Evolutionary conservation across 2,113 vertebrate genomes (phyloP).

Genomic region (Rhegmatorhina hoffmannsi): DNA sequence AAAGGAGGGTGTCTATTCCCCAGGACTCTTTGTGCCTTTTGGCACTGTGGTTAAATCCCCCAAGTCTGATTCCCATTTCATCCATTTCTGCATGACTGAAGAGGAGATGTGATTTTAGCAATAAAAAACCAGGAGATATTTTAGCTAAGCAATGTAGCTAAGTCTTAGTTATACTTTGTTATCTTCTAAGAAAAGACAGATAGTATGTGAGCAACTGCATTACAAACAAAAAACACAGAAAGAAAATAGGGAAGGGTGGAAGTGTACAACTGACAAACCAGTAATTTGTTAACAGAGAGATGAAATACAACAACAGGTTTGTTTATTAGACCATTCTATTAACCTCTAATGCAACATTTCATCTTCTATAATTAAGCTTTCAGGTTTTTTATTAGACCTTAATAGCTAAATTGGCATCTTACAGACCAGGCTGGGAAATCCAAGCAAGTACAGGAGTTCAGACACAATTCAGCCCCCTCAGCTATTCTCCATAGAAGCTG

Average conservation of each 20-base stretch:
- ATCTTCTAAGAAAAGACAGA: constrained; percentile 7
- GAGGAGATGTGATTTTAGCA: neutral
- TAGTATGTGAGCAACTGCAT: neutral
- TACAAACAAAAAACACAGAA: neutral
- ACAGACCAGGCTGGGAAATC: neutral
- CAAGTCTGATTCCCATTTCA: constrained; percentile 18
- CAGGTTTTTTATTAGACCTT: constrained; percentile 33
- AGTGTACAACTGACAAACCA: neutral
- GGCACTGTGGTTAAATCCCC: constrained; percentile 17
- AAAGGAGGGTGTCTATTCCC: neutral
- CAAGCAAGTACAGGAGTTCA: neutral
- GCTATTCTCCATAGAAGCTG: neutral
- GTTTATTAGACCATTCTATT: constrained; percentile 42
- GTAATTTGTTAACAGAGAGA: constrained; percentile 7
- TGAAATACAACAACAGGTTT: constrained; percentile 4
- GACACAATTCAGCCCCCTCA: neutral
- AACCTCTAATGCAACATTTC: constrained; percentile 25
- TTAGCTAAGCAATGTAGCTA: neutral
- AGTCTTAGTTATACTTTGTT: constrained; percentile 14
- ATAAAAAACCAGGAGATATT: neutral
- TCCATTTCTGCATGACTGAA: constrained; percentile 43
- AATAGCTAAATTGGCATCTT: constrained; percentile 37
- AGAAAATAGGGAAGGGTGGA: neutral
- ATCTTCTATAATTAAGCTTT: constrained; percentile 47
- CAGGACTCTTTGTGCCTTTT: neutral